Conservation (phyloP, 2,113 vertebrate genomes). For the Corynorhinus townsendii region DNA sequence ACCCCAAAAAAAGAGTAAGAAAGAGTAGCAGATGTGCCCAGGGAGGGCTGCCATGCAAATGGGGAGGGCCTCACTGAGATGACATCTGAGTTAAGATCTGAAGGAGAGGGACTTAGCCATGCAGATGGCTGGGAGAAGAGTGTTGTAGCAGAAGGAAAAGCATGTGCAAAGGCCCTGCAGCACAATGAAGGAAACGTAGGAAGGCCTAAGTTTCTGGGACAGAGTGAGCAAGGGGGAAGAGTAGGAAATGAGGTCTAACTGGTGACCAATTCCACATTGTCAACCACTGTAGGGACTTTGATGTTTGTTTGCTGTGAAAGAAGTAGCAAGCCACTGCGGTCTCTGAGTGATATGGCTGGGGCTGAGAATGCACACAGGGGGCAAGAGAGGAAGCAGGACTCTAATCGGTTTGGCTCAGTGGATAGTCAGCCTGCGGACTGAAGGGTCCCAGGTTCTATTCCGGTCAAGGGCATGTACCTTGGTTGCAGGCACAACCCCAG, state of each 20-base stretch:
- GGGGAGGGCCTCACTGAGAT: not conserved
- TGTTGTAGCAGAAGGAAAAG: not conserved
- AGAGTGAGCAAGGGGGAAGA: not conserved
- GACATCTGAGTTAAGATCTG: not conserved
- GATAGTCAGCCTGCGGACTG: too few relatives aligned
- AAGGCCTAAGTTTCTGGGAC: not conserved
- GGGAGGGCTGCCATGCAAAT: not conserved
- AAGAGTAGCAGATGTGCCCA: not conserved
- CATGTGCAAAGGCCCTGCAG: not conserved
- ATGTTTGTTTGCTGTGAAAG: not conserved
- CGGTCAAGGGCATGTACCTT: too few relatives aligned
- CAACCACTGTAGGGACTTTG: rapidly evolving
- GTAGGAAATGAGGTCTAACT: not conserved
- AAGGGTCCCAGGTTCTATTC: too few relatives aligned
- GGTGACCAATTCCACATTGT: rapidly evolving
- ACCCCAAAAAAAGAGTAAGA: not conserved
- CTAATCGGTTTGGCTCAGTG: too few relatives aligned
- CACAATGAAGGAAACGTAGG: not conserved
- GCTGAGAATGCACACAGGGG: not conserved
- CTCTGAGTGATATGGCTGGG: not conserved
- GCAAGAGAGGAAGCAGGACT: not conserved
- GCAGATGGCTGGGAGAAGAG: not conserved
- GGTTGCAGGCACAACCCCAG: too few relatives aligned
- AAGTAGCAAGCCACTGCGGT: not conserved
- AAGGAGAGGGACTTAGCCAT: not conserved